Conservation (phyloP, 2,888 invertebrate genomes). For the Parascotia fuliginaria region DNA sequence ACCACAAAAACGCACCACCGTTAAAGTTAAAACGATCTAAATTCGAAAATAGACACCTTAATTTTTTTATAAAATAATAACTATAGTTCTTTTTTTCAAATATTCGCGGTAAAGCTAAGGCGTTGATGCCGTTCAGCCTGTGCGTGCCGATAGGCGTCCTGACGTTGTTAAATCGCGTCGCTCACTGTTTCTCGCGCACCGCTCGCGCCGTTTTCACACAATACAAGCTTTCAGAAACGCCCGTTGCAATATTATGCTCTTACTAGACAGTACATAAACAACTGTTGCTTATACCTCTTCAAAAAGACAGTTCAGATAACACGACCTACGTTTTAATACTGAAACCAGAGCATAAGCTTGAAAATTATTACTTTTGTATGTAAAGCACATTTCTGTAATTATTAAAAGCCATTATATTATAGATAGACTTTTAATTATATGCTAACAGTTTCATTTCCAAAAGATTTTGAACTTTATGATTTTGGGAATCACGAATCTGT, state of each 20-base stretch:
- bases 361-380: no score
- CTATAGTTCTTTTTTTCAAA: conserved; percentile 42
- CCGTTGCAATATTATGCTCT: conserved; percentile 35
- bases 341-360: no score
- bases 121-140: conserved; percentile 27
- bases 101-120: conserved; percentile 48
- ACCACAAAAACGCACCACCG: conserved; percentile 15
- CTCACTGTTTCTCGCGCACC: conserved; percentile 59
- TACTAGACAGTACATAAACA: conserved; percentile 31
- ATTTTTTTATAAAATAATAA: conserved; percentile 5
- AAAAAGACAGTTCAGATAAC: conserved; percentile 21
- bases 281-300: conserved; percentile 56
- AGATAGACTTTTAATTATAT: no score
- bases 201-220: conserved; percentile 48
- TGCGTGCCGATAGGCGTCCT: conserved; percentile 54
- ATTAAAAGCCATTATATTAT: no score
- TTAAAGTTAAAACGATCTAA: background rate
- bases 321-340: background rate
- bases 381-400: no score
- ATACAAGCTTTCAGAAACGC: conserved; percentile 41
- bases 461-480: no score
- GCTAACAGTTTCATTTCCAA: no score
- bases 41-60: conserved; percentile 18
- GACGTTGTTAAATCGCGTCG: conserved; percentile 61
- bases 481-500: no score